Conservation (phyloP, 1,140 invertebrate species). For the Anastrepha ludens region DNA sequence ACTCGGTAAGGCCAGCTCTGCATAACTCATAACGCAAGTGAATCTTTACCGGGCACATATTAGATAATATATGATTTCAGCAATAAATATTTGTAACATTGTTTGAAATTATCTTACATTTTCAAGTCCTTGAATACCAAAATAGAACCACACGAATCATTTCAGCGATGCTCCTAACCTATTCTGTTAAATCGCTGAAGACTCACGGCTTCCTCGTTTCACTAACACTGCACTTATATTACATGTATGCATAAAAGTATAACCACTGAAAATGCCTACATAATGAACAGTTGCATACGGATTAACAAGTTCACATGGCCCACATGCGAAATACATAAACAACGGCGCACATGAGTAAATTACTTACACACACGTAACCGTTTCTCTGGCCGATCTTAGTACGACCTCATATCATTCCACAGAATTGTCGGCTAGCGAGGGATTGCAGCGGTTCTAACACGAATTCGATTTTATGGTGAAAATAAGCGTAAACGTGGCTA, state of each 20-base stretch:
- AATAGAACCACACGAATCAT: background rate
- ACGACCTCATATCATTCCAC: constrained; percentile 15
- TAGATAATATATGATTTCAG: too few species aligned
- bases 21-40: too few species aligned
- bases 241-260: too few species aligned
- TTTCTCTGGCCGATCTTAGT: background rate
- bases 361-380: background rate
- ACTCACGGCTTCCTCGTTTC: background rate
- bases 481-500: constrained; percentile 55
- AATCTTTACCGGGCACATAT: too few species aligned
- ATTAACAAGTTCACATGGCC: constrained; percentile 31
- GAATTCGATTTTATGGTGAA: constrained; percentile 54
- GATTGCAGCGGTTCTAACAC: constrained; percentile 36
- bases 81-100: too few species aligned
- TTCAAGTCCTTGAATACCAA: background rate
- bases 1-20: too few species aligned
- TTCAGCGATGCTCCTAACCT: too few species aligned
- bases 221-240: background rate
- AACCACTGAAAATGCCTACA: constrained; percentile 11
- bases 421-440: background rate
- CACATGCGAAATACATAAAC: background rate
- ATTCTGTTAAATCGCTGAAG: background rate
- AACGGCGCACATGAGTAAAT: background rate
- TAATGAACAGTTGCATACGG: constrained; percentile 13
- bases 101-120: too few species aligned